Base-by-base conservation (phyloP, 2,797 vertebrate genomes). In the Hyperoplus immaculatus region DNA sequence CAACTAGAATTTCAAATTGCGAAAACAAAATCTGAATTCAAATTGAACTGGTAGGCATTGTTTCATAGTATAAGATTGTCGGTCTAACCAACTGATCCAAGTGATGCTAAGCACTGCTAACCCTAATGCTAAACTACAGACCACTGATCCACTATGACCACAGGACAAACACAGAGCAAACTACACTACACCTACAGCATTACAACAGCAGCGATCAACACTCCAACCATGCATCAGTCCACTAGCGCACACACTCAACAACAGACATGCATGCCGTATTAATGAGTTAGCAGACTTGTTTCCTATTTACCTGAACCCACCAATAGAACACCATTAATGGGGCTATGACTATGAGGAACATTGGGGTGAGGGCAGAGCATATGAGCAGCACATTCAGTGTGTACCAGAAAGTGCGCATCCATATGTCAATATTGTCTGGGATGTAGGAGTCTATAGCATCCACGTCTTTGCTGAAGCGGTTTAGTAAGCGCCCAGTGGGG, bases 381-480 rank as follows among this genome's bases (percentile, higher is more conserved):
- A 95, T 92, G 93, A 96, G 89, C 94, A 96, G 95, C 94, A 96
- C 95, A 90, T 93, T 95, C 89, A 95, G 91, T 85, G 95, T 96
- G 93, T 95, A 96, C 95, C 95, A 96, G 94, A 96, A 95, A 92
- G 95, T 95, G 94, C 95, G 95, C 95, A 96, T 95, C 96, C 95
- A 96, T 92, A 96, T 95, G 93, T 96, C 95, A 93, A 96, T 93
- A 93, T 95, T 95, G 0, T 96, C 93, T 77, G 95, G 95, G 89
- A 96, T 95, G 82, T 89, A 74, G 76, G 88, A 85, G 92, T 96
- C 95, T 94, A 96, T 94, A 86, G 94, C 85, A 89, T 96, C 96
- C 92, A 96, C 82, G 84, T 96, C 96, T 93, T 95, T 96, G 94
- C 94, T 89, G 94, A 96, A 96, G 92, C 95, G 95, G 92, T 96